phyloP scores from a whole-genome alignment of 64 coral and sea anemone species.

The Cladopsammia gracilis region DNA sequence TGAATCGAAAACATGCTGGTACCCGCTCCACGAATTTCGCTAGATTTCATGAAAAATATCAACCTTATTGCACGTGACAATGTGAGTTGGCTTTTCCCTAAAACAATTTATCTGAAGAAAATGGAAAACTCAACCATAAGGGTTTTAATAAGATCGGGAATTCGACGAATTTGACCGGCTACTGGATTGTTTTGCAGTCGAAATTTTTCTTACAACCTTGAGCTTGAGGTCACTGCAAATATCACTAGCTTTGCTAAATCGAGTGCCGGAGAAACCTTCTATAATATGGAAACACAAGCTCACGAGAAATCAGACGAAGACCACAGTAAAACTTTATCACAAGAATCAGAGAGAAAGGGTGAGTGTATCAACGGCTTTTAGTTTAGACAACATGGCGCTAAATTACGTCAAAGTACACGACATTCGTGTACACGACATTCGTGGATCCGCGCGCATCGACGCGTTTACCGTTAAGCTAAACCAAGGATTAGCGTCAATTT shows the following conservation, averaged over 20 bases:
- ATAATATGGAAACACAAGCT: background rate
- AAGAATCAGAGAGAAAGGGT: background rate
- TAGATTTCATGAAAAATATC: background rate
- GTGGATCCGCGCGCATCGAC: background rate
- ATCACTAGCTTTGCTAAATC: no score
- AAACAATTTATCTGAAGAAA: background rate
- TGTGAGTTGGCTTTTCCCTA: background rate
- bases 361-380: background rate
- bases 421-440: background rate
- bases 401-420: background rate
- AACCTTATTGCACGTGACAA: background rate
- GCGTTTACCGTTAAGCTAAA: no score
- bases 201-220: background rate
- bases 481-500: no score
- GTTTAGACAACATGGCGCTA: background rate
- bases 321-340: background rate
- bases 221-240: background rate
- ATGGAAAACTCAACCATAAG: background rate
- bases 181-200: background rate
- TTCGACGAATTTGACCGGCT: background rate
- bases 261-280: background rate
- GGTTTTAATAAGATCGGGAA: background rate
- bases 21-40: constrained; percentile 8
- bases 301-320: background rate
- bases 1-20: constrained; percentile 1